Evolutionary conservation across 2,797 vertebrate species (phyloP).

Genomic region (Alcedo quadribrachys): DNA sequence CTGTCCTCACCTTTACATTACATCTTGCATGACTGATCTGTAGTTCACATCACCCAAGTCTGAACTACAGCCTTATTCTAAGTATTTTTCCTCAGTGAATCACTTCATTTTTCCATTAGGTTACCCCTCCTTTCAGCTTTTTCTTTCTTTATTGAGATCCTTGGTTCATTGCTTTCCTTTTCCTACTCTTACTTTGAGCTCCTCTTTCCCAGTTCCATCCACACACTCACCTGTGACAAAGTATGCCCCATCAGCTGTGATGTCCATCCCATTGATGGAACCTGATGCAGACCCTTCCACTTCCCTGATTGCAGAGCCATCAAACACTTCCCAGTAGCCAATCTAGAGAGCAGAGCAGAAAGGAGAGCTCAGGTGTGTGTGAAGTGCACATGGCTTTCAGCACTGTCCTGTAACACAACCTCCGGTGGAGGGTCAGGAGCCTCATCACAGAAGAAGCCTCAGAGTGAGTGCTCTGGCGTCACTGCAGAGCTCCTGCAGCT

Average conservation of each 20-base stretch:
- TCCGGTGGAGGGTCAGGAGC: too few species aligned
- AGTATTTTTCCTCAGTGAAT: neutral
- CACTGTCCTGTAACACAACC: neutral
- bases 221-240: slow-evolving; percentile 85
- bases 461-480: neutral
- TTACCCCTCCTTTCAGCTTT: neutral
- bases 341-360: slow-evolving; percentile 77
- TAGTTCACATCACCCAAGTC: neutral
- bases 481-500: neutral
- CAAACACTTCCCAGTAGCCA: slow-evolving; percentile 88
- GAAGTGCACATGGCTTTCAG: neutral
- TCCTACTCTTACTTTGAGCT: neutral
- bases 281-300: slow-evolving; percentile 85
- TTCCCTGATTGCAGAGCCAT: slow-evolving; percentile 84
- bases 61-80: neutral
- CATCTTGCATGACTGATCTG: neutral
- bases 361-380: neutral
- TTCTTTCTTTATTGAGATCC: neutral
- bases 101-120: neutral
- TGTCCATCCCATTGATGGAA: slow-evolving; percentile 86
- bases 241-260: slow-evolving; percentile 81
- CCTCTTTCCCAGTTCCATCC: neutral
- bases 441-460: neutral
- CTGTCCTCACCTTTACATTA: neutral
- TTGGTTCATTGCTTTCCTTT: neutral